Evolutionary conservation across 2,888 invertebrate genomes (phyloP).

Genomic region (Siphlonurus alternatus): DNA sequence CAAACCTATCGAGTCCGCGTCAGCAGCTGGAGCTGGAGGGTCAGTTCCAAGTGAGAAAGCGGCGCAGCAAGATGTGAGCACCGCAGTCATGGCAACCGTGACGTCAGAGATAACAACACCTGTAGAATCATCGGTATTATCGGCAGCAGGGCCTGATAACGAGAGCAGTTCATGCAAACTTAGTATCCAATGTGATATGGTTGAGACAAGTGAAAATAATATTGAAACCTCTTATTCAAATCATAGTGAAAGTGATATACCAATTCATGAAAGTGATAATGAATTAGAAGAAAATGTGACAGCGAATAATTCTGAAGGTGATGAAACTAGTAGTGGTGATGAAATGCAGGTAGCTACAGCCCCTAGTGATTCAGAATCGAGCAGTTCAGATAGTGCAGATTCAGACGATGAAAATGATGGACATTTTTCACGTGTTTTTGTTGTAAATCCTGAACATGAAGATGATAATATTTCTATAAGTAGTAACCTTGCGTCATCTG

Average conservation of each 20-base stretch:
- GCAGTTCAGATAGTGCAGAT: conserved; percentile 8
- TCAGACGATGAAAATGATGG: conserved; percentile 8
- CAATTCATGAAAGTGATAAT: conserved; percentile 17
- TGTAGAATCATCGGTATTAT: too few species aligned
- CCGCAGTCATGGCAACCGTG: not conserved
- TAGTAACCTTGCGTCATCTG: not conserved
- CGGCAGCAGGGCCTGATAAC: too few species aligned
- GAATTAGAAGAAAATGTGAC: conserved; percentile 38
- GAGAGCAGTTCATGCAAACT: not conserved
- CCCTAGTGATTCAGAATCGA: not conserved
- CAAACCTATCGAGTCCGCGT: not conserved
- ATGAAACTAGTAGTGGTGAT: conserved; percentile 39
- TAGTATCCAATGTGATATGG: not conserved
- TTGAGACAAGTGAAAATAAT: not conserved
- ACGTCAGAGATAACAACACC: not conserved
- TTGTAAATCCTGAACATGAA: conserved; percentile 22
- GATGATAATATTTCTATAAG: conserved; percentile 22
- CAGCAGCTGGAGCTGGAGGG: not conserved
- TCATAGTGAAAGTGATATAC: not conserved
- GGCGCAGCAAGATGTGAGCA: not conserved
- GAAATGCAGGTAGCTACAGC: not conserved
- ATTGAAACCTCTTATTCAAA: too few species aligned
- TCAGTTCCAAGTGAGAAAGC: not conserved
- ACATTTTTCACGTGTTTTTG: conserved; percentile 26
- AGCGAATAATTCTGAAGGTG: conserved; percentile 38